phyloP scores from a whole-genome alignment of 2,888 invertebrate genomes.

The Latheticus oryzae region DNA sequence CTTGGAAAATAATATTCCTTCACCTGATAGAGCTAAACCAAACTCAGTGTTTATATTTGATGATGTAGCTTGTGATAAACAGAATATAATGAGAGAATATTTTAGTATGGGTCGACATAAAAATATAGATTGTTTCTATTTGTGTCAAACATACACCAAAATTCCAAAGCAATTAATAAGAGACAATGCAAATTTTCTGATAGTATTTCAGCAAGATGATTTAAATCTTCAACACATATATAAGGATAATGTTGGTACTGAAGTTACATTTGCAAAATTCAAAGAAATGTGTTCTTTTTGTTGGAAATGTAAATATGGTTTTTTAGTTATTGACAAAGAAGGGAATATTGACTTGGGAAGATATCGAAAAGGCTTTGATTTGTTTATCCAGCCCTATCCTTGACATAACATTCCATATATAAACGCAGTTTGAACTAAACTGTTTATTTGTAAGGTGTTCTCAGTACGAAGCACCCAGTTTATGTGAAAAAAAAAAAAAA shows the following conservation, averaged over 20 bases:
- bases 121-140: constrained; percentile 56
- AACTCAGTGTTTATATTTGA: constrained; percentile 59
- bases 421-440: too few relatives aligned
- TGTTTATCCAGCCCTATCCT: constrained; percentile 2
- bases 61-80: constrained; percentile 57
- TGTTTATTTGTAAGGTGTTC: too few relatives aligned
- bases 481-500: too few relatives aligned
- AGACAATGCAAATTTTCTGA: constrained; percentile 57
- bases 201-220: constrained; percentile 57
- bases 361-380: constrained; percentile 11
- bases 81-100: constrained; percentile 51
- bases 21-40: constrained; percentile 46
- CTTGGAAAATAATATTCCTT: constrained; percentile 41
- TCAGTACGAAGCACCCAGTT: too few relatives aligned
- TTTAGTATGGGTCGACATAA: constrained; percentile 56
- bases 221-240: constrained; percentile 56
- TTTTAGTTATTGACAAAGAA: constrained; percentile 10
- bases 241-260: constrained; percentile 48
- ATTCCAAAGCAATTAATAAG: constrained; percentile 58
- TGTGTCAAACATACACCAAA: constrained; percentile 56
- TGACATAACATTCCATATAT: too few relatives aligned
- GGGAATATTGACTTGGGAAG: not conserved
- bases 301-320: constrained; percentile 5
- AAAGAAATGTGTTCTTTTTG: constrained; percentile 5
- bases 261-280: constrained; percentile 48